Conservation (phyloP, 2,113 vertebrate species). For the Crypturellus undulatus region DNA sequence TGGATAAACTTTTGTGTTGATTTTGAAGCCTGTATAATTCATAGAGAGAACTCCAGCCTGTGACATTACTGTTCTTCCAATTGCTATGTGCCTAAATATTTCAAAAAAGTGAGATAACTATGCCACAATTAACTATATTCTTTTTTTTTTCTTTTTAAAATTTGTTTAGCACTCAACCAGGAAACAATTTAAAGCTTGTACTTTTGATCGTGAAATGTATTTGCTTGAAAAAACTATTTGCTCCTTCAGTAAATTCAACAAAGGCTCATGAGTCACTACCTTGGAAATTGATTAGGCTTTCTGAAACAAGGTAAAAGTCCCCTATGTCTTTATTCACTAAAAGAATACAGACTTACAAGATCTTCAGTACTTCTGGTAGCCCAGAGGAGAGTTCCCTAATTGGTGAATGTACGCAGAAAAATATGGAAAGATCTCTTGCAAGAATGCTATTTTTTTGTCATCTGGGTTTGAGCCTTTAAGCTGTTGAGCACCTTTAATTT, state of each 20-base stretch:
- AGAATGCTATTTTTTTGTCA: slow-evolving; percentile 8
- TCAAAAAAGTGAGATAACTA: background rate
- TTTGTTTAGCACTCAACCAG: background rate
- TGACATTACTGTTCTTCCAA: background rate
- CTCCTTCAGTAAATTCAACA: slow-evolving; percentile 43
- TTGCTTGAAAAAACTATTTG: slow-evolving; percentile 10
- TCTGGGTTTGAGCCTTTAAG: background rate
- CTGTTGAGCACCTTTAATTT: background rate
- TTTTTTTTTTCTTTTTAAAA: background rate
- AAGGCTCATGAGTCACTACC: slow-evolving; percentile 3
- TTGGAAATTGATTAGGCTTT: slow-evolving; percentile 31
- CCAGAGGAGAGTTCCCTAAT: background rate
- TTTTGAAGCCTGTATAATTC: background rate
- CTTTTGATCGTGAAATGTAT: background rate
- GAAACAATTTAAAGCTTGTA: background rate
- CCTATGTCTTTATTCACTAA: background rate
- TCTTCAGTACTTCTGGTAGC: background rate
- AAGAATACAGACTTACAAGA: background rate
- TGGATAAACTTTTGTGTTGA: background rate
- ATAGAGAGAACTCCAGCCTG: background rate
- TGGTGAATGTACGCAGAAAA: background rate
- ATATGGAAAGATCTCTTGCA: background rate
- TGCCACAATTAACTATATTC: rapidly evolving
- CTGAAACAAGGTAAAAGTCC: background rate
- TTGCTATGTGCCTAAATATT: background rate